Conservation (phyloP, 2,888 invertebrate genomes). For the Napeogenes sylphis region DNA sequence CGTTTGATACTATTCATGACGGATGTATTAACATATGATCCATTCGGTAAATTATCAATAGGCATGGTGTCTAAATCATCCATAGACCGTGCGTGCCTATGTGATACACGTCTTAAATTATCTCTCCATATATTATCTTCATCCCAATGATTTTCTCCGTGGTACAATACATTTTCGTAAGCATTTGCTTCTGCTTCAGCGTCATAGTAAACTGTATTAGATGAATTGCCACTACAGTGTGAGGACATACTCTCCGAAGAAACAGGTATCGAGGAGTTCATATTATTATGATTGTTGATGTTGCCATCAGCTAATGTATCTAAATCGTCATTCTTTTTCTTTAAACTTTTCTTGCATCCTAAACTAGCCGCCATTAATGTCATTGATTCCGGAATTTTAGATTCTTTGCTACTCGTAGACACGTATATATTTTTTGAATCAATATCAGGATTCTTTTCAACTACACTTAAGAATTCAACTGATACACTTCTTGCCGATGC, state of each 20-base stretch:
- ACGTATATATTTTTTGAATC: slow-evolving; percentile 86
- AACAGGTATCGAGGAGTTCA: slow-evolving; percentile 51
- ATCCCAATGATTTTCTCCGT: slow-evolving; percentile 88
- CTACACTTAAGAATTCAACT: slow-evolving; percentile 81
- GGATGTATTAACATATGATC: slow-evolving; percentile 50
- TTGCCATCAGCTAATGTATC: slow-evolving; percentile 50
- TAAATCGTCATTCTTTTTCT: slow-evolving; percentile 45
- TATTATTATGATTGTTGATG: slow-evolving; percentile 36
- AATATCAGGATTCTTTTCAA: slow-evolving; percentile 81
- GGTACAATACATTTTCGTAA: slow-evolving; percentile 69
- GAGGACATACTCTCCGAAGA: slow-evolving; percentile 73
- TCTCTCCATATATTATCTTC: slow-evolving; percentile 90
- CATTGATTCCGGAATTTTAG: slow-evolving; percentile 76
- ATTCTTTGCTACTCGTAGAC: slow-evolving; percentile 79
- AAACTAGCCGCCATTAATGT: slow-evolving; percentile 68
- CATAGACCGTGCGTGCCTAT: slow-evolving; percentile 88
- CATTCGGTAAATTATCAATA: slow-evolving; percentile 42
- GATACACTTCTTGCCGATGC: slow-evolving; percentile 80
- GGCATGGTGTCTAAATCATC: slow-evolving; percentile 84
- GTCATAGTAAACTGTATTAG: slow-evolving; percentile 71
- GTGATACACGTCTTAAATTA: slow-evolving; percentile 86
- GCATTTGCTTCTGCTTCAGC: slow-evolving; percentile 66
- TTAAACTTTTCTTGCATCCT: slow-evolving; percentile 66
- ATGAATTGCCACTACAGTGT: slow-evolving; percentile 70
- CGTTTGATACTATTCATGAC: slow-evolving; percentile 68